Base-by-base conservation (phyloP, 2,797 vertebrate species). In the Falco cherrug region DNA sequence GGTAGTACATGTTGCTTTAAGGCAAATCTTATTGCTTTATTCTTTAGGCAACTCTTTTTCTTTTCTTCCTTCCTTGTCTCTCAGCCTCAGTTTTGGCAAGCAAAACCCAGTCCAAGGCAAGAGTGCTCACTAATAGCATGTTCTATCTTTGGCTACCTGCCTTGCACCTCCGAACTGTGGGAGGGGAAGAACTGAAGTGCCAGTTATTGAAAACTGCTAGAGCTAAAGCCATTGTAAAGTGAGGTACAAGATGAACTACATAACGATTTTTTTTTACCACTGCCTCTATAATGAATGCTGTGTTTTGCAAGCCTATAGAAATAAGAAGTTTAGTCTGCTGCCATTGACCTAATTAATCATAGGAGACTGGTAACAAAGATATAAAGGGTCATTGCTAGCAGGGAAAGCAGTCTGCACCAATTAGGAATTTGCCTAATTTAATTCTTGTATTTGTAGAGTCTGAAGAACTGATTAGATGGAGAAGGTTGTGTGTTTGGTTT, bases 341-440 rank as follows among this genome's bases (percentile, higher is more conserved):
- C 63, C 21, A 20, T 54, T 60, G 59, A 35, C 13, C 14, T 89
- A 93, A 86, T 95, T 88, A 95, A 76, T 95, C 54, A 71, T 21
- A 51, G 28, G 68, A 54, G 15, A n/a, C 11, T 65, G 47, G 16
- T 93, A 93, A 81, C 37, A 75, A 26, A 50, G 22, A 70, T 14
- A 13, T 56, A 69, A 94, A 93, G 70, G 47, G 64, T 84, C 50
- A 60, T 20, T 83, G 65, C 43, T 90, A 70, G 28, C 22, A 88
- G 51, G 47, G 73, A 84, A 80, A 70, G 10, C 24, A 67, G 41
- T 84, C 68, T 86, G 6, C 21, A 69, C 17, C 41, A 84, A 63
- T 91, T 86, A 93, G 39, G n/a, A 84, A 60, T 63, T 87, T 76
- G 28, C 26, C 17, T 88, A 84, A 93, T 65, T 93, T 43, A 87